A percentile compares a stretch with the other conserved stretches of the same genome.
phyloP scores from a whole-genome alignment of 2,888 invertebrate genomes.

The Macrophya annulata region DNA sequence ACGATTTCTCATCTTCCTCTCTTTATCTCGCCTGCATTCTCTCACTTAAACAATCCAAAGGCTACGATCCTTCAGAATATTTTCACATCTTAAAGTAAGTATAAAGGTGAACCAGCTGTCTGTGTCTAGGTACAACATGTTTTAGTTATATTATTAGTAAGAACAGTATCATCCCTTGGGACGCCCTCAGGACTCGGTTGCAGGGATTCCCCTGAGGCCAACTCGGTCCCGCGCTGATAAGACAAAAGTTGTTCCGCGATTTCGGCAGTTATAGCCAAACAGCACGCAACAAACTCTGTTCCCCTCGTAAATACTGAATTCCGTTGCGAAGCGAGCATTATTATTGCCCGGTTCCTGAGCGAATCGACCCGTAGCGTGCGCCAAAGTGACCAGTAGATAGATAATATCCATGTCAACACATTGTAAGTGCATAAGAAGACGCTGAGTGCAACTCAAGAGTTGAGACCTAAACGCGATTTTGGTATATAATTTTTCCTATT shows the following conservation, averaged over 20 bases:
- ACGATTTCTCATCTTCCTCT: constrained; percentile 41
- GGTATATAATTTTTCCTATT: background rate
- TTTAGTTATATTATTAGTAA: background rate
- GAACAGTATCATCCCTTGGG: constrained; percentile 28
- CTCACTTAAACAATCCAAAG: background rate
- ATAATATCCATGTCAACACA: constrained; percentile 6
- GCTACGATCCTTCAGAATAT: background rate
- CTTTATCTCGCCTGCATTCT: background rate
- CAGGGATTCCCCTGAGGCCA: constrained; percentile 20
- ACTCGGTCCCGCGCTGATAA: constrained; percentile 67
- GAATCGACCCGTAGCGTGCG: constrained; percentile 18
- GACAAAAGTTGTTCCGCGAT: constrained; percentile 74
- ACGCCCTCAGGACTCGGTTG: background rate
- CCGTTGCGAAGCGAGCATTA: constrained; percentile 34
- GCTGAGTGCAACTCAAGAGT: background rate
- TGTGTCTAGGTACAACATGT: background rate
- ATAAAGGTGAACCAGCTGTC: background rate
- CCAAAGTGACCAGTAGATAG: background rate
- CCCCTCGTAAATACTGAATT: constrained; percentile 67
- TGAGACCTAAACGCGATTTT: background rate
- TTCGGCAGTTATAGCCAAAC: constrained; percentile 69
- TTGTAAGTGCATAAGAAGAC: background rate
- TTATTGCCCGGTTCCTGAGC: constrained; percentile 34
- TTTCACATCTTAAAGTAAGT: background rate
- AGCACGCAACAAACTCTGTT: constrained; percentile 72